phyloP scores from a whole-genome alignment of 2,797 vertebrate genomes.

The Megaceryle alcyon region DNA sequence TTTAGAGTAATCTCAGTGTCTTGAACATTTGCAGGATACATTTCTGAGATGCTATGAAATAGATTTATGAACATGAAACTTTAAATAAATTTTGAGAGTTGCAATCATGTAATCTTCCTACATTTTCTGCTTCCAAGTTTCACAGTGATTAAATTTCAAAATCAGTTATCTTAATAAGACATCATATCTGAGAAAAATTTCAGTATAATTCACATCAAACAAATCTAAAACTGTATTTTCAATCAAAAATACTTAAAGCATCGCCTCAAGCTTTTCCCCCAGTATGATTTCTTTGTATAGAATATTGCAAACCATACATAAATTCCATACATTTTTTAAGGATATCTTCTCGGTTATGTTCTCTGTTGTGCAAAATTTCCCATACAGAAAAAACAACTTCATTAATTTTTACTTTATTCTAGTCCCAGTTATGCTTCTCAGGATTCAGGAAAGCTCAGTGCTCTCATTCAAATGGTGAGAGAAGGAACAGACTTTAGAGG shows the following conservation, averaged over 20 bases:
- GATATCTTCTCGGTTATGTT: neutral
- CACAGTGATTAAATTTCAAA: neutral
- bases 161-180: neutral
- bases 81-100: neutral
- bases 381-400: neutral
- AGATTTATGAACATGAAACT: neutral
- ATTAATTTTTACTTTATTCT: neutral
- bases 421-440: neutral
- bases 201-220: neutral
- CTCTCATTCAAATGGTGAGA: neutral
- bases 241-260: neutral
- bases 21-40: neutral
- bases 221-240: neutral
- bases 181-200: neutral
- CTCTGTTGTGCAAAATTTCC: neutral
- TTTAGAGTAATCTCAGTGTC: neutral
- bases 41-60: neutral
- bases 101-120: neutral
- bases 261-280: neutral
- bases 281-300: neutral
- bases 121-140: neutral
- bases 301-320: neutral
- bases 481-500: neutral
- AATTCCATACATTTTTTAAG: constrained; percentile 19
- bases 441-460: neutral